Base-by-base conservation (phyloP, 2,888 invertebrate species). In the Syrphus vitripennis region DNA sequence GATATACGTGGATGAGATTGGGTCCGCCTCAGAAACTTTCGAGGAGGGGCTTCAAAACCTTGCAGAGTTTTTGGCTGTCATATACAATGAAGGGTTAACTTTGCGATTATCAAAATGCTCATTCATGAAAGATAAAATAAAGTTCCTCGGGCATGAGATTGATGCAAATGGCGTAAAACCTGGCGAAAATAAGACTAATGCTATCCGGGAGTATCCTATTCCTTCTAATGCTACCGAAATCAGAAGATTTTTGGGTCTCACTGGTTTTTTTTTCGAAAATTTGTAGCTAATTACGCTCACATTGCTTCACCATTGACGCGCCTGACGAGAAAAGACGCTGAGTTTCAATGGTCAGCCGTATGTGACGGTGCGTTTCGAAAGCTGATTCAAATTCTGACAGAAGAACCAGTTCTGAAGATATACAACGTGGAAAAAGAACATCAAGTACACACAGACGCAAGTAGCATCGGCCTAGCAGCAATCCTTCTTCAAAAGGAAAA, bases 251-350 rank as follows among this genome's bases (percentile, higher is more conserved):
- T 48, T 90, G 70, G 90, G 90, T n/a, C 65, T 91, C 2, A 89
- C 90, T 0, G 84, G 87, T 0, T 91, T 89, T 71, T n/a, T n/a
- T 90, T 90, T 45, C 69, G 90, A 3, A 90, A 89, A 72, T 91
- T 89, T 63, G 88, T 90, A 1, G 83, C 40, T n/a, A 63, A 76
- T 74, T 81, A 89, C 76, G 87, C 89, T 14, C 61, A 77, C 0
- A 88, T 89, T 7, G 87, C 89, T 1, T 61, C 80, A 40, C 90
- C 90, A 9, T 42, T 90, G 48, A 90, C 77, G 19, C 24, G 9
- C n/a, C 45, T 88, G 19, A 72, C 88, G 9, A 74, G 65, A 14
- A 79, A 67, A 76, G 80, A 75, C n/a, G 29, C 50, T 10, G 48
- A 16, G n/a, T 88, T 88, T 40, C 10, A 19, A 2, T 88, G 87